Conservation (phyloP, 2,888 invertebrate genomes). For the Euplagia quadripunctaria region DNA sequence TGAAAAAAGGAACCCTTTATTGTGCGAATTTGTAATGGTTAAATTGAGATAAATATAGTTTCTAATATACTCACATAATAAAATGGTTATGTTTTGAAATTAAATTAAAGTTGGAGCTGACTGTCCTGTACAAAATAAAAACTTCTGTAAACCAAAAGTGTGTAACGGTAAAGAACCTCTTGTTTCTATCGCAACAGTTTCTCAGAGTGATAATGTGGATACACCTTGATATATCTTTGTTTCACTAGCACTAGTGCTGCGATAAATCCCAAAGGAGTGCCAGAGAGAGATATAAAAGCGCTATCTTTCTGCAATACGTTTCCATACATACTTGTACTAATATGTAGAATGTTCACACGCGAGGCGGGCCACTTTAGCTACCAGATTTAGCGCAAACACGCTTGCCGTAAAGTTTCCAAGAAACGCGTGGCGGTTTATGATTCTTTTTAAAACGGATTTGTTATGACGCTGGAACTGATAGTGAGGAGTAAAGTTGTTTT, state of each 20-base stretch:
- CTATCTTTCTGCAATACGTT: slow-evolving; percentile 72
- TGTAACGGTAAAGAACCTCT: background rate
- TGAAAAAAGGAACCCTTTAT: too few relatives aligned
- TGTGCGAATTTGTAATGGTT: too few relatives aligned
- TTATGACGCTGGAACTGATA: slow-evolving; percentile 7
- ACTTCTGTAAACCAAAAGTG: background rate
- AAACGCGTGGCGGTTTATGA: slow-evolving; percentile 47
- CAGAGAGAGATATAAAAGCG: slow-evolving; percentile 68
- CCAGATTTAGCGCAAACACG: slow-evolving; percentile 63
- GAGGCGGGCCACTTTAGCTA: slow-evolving; percentile 53
- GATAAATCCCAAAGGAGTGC: slow-evolving; percentile 65
- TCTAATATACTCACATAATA: too few relatives aligned
- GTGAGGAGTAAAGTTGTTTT: slow-evolving; percentile 8
- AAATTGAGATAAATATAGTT: too few relatives aligned
- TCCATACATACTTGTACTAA: slow-evolving; percentile 65
- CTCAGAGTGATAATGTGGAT: slow-evolving; percentile 30
- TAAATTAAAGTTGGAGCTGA: too few relatives aligned
- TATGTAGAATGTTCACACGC: slow-evolving; percentile 55
- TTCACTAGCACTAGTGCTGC: slow-evolving; percentile 53
- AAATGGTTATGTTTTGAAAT: too few relatives aligned
- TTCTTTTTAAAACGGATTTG: slow-evolving; percentile 26
- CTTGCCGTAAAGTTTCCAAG: slow-evolving; percentile 59
- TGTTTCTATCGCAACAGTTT: slow-evolving; percentile 21
- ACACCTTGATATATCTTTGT: slow-evolving; percentile 55
- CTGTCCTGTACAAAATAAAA: too few relatives aligned